These are phyloP conservation scores for Liposcelis brunnea DNA, from an alignment of 2,888 invertebrate genomes.

Conservation along the genomic window DNA sequence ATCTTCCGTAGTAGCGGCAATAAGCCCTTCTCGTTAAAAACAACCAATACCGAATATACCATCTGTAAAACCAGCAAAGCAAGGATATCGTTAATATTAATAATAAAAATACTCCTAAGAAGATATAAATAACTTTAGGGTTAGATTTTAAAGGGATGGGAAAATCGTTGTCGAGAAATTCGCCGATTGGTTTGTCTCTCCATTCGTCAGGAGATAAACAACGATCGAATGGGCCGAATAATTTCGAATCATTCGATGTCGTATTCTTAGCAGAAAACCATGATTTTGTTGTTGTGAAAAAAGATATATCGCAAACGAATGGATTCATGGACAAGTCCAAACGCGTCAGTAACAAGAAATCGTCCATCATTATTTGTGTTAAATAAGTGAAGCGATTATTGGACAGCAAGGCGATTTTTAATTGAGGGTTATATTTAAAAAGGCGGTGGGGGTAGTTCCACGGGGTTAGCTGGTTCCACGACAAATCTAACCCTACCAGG, in stretches of 20 bases:
- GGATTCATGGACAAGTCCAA: conserved; percentile 35
- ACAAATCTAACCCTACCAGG: conserved; percentile 32
- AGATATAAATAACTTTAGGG: conserved; percentile 7
- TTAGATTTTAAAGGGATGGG: neutral
- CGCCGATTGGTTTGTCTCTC: neutral
- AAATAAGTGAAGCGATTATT: conserved; percentile 38
- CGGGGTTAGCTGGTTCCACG: conserved; percentile 32
- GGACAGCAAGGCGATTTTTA: conserved; percentile 28
- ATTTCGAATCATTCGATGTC: neutral
- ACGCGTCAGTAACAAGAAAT: conserved; percentile 30
- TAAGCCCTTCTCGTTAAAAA: conserved; percentile 36
- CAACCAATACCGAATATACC: conserved; percentile 32
- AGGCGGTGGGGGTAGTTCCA: conserved; percentile 28
- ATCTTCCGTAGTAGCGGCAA: conserved; percentile 24
- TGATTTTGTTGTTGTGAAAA: conserved; percentile 24
- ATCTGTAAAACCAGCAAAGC: conserved; percentile 15
- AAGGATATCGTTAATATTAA: conserved; percentile 10
- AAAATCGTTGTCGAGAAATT: conserved; percentile 1
- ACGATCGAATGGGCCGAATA: neutral
- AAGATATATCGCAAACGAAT: conserved; percentile 35
- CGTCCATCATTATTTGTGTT: conserved; percentile 37
- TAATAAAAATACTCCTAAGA: conserved; percentile 2
- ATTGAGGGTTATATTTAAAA: conserved; percentile 29
- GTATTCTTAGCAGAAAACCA: conserved; percentile 7
- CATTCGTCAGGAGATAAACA: neutral